Conservation (phyloP, 1,140 invertebrate genomes). For the Hylaeus volcanicus region DNA sequence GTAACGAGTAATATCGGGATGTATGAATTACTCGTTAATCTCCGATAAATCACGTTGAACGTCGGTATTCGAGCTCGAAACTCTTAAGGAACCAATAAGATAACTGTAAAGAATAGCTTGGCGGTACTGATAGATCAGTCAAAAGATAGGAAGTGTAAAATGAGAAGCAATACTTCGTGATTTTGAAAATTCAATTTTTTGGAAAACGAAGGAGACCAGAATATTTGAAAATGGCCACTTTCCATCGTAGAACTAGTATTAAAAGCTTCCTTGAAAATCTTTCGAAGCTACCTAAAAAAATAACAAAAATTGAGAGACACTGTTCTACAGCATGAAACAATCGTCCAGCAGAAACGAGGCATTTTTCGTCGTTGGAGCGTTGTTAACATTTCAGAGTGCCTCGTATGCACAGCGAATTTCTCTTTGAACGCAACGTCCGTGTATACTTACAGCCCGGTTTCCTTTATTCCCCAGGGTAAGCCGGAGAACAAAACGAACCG, state of each 20-base stretch:
- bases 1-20: constrained; percentile 29
- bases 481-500: constrained; percentile 29
- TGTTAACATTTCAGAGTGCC: too few relatives aligned
- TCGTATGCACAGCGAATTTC: background rate
- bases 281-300: too few relatives aligned
- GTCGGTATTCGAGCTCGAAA: background rate
- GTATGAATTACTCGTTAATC: constrained; percentile 45
- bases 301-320: too few relatives aligned
- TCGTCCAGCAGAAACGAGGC: too few relatives aligned
- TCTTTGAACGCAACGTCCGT: constrained; percentile 21
- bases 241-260: too few relatives aligned
- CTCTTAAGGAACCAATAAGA: background rate
- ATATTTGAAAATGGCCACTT: too few relatives aligned
- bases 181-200: too few relatives aligned
- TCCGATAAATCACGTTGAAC: constrained; percentile 14
- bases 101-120: constrained; percentile 27
- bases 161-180: too few relatives aligned
- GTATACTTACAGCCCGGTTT: constrained; percentile 2
- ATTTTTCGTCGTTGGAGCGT: too few relatives aligned
- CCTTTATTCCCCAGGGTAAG: constrained; percentile 30
- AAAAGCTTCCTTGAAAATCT: too few relatives aligned
- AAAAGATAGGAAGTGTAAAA: constrained; percentile 39
- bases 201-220: too few relatives aligned
- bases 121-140: background rate
- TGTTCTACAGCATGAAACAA: too few relatives aligned